A percentile compares a stretch with the other conserved stretches of the same genome.
phyloP scores from a whole-genome alignment of 2,888 invertebrate species.

The Rhogogaster chlorosoma region DNA sequence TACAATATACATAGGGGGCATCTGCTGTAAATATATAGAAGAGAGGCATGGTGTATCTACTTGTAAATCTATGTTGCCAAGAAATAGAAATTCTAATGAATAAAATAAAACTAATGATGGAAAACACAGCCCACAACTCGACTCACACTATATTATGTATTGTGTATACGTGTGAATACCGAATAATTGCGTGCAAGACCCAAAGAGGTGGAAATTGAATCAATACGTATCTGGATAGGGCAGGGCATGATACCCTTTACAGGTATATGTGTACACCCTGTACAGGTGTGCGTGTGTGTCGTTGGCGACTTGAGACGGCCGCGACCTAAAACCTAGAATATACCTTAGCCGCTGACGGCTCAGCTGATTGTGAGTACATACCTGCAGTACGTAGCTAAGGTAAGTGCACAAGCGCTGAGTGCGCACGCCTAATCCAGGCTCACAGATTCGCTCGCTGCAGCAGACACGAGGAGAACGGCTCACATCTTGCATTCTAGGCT shows the following conservation, averaged over 20 bases:
- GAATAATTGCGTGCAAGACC: not conserved
- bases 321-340: conserved; percentile 8
- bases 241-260: not conserved
- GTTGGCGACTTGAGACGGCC: not conserved
- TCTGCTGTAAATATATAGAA: not conserved
- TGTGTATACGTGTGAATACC: no score
- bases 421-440: conserved; percentile 13
- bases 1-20: not conserved
- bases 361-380: conserved; percentile 29
- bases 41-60: no score
- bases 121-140: not conserved
- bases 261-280: not conserved
- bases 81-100: not conserved
- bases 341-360: conserved; percentile 9
- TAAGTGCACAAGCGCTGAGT: conserved; percentile 22
- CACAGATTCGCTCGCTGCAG: conserved; percentile 7
- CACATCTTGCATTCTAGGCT: conserved; percentile 78
- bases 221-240: not conserved
- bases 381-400: not conserved
- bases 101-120: not conserved
- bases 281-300: not conserved
- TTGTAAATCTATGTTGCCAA: not conserved
- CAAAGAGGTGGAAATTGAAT: not conserved
- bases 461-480: conserved; percentile 59
- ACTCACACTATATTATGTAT: not conserved